Conservation (phyloP, 2,113 vertebrate species). For the Cynoglossus semilaevis region DNA sequence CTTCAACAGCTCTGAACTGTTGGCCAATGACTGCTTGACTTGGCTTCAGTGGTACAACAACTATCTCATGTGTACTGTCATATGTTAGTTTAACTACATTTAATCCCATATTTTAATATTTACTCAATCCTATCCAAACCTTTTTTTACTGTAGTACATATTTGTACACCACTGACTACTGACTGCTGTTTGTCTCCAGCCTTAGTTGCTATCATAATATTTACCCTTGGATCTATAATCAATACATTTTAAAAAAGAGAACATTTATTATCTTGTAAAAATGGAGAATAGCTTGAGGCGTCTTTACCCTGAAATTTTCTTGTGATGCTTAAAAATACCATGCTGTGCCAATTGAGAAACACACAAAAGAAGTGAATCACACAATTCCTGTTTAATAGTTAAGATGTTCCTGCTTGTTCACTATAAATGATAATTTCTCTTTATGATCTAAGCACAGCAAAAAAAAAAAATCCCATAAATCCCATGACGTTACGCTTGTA, state of each 20-base stretch:
- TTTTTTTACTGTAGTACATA: no score
- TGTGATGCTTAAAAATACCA: conserved; percentile 12
- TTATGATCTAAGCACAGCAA: conserved; percentile 51
- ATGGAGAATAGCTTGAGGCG: conserved; percentile 33
- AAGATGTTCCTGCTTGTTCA: conserved; percentile 20
- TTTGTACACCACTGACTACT: not conserved
- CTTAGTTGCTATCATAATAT: conserved; percentile 23
- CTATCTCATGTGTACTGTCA: no score
- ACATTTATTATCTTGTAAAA: conserved; percentile 27
- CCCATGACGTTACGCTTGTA: conserved; percentile 39
- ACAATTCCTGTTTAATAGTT: conserved; percentile 51
- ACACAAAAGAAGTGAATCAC: conserved; percentile 39
- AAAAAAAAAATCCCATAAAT: conserved; percentile 22
- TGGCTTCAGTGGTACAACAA: no score
- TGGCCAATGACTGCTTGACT: no score
- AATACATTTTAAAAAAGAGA: conserved; percentile 19
- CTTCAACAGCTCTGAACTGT: no score
- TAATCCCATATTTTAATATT: no score
- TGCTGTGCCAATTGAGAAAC: conserved; percentile 28
- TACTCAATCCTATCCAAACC: no score
- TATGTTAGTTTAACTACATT: no score
- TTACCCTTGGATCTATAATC: conserved; percentile 26
- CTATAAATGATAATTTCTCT: conserved; percentile 38
- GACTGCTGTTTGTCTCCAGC: not conserved
- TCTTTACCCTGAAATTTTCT: conserved; percentile 39